Base-by-base conservation (phyloP, 2,797 vertebrate genomes). In the Myioborus miniatus region DNA sequence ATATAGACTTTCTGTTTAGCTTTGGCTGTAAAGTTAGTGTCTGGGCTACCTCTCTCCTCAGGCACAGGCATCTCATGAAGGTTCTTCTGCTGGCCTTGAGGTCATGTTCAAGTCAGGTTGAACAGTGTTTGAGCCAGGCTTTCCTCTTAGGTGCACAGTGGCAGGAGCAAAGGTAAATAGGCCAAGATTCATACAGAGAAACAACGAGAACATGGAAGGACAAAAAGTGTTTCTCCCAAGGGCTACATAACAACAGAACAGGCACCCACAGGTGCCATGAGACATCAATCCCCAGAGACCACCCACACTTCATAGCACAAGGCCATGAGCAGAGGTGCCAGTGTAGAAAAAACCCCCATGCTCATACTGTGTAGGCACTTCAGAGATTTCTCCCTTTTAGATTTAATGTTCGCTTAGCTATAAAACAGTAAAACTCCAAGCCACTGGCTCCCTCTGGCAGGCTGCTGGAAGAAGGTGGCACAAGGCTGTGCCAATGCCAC, bases 171-270 rank as follows among this genome's bases (percentile, higher is more conserved):
- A 58, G 32, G 23, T 36, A 53, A 22, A 15, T 5, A n/a, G 16
- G 15, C 22, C 37, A 67, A 46, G 8, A 23, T 44, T 29, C 8
- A 1, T 21, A 36, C 19, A 62, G 64, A 58, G 50, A 70, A 77
- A 87, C 0, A 0, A 6, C 15, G 5, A 69, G 32, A 3, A 77
- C 4, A 12, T 1, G 5, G n/a, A 75, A 63, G 29, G 12, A 39
- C 52, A 70, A 81, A 67, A 30, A 11, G 19, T 34, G 1, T 20
- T 39, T 75, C 27, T 22, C 15, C 17, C 0, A 3, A 29, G 32
- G 15, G 6, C 46, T 23, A 2, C 36, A 11, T 23, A 69, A 29
- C 44, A 70, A 17, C 15, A 59, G 49, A 70, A 46, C 16, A 59
- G 23, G 17, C 17, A 46, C 8, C 7, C 5, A n/a, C 11, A 76